Base-by-base conservation (phyloP, 35 echinoderm and acorn worm genomes). In the Heliocidaris erythrogramma region DNA sequence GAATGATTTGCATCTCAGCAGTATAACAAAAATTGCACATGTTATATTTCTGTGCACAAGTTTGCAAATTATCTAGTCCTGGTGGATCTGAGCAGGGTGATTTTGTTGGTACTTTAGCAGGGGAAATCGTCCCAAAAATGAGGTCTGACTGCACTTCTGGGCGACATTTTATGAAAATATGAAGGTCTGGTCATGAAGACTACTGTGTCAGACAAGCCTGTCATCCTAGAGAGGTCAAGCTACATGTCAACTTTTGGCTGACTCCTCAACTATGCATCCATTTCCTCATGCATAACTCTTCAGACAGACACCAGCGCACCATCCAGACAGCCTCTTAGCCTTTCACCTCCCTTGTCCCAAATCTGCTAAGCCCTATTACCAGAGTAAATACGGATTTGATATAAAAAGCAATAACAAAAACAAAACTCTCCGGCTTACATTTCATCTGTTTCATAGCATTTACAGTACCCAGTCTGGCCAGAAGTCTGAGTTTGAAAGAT, bases 121-220 rank as follows among this genome's bases (percentile, higher is more conserved):
- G 35, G 35, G 35, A 42, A 42, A 42, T 42, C 35, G 35, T 42
- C 35, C 35, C 0, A 42, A 42, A 42, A 42, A 42, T 42, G 35
- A 42, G 35, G 35, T 42, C 0, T 42, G 3, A 42, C 35, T 42
- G 35, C 35, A 42, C 35, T 1, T 1, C 35, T 42, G 35, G 35
- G 35, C 3, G 35, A 14, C 8, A 21, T 78, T 78, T 78, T 24
- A 78, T 78, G 65, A 78, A 4, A 42, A n/a, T 7, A 78, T 78
- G 27, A 9, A 78, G 65, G 65, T n/a, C 65, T 78, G 65, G 65
- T n/a, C n/a, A 24, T 5, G 7, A 18, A 78, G 65, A 78, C 18
- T 78, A 60, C 59, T 69, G n/a, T 78, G 65, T 78, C 65, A 78
- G 65, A 78, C 65, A n/a, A 27, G 65, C 65, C 65, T 78, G 65